A percentile compares a stretch with the other conserved stretches of the same genome.
phyloP scores from a whole-genome alignment of 2,113 vertebrate species.

The Hyperopisus bebe region DNA sequence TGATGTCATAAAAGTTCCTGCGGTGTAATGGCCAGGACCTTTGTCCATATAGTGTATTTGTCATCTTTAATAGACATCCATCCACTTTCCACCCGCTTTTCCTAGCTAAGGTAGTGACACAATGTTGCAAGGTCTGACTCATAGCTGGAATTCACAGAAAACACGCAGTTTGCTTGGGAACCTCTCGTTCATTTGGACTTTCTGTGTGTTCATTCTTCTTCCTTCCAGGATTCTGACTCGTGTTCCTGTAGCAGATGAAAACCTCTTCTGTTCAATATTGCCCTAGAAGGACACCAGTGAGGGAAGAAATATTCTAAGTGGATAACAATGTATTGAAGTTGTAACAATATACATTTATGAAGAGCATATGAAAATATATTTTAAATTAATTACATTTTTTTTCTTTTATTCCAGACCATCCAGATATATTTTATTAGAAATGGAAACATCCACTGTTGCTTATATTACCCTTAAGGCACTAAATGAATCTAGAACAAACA shows the following conservation, averaged over 20 bases:
- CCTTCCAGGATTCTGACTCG: not conserved
- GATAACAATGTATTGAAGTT: not conserved
- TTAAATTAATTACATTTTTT: not conserved
- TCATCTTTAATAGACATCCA: not conserved
- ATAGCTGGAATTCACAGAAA: not conserved
- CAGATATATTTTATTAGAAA: not conserved
- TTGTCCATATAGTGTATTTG: not conserved
- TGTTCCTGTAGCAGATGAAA: not conserved
- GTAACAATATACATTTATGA: not conserved
- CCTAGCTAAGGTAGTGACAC: not conserved
- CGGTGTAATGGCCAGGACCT: too few relatives aligned
- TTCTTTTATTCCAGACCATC: not conserved
- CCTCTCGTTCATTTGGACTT: not conserved
- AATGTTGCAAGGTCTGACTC: not conserved
- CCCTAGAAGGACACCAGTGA: not conserved
- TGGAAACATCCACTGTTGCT: not conserved
- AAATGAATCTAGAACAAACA: too few relatives aligned
- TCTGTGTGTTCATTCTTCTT: not conserved
- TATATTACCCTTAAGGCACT: not conserved
- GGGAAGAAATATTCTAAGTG: not conserved
- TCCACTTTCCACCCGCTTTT: not conserved
- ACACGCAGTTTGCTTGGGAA: not conserved
- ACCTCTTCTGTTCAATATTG: not conserved
- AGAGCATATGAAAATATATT: not conserved
- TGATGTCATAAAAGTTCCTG: too few relatives aligned